These are phyloP conservation scores for Acanthornis magna DNA, from an alignment of 2,797 vertebrate genomes.

Conservation along the genomic window DNA sequence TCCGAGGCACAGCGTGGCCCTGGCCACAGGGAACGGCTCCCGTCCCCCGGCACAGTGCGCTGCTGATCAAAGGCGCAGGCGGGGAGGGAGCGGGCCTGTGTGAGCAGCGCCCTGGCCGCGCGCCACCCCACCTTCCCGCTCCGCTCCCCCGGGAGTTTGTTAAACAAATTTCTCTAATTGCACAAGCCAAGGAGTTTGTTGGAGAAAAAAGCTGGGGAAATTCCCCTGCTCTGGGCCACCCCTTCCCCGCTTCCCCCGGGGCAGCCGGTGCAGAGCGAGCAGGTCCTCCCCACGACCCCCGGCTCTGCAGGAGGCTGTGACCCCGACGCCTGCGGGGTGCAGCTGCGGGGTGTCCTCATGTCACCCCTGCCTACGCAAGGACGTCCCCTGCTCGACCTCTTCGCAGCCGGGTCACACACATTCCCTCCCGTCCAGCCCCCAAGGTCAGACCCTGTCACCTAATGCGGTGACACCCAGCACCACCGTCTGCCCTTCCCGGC, in stretches of 20 bases:
- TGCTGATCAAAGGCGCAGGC: constrained; percentile 22
- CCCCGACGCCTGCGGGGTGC: neutral
- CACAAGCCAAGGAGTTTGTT: constrained; percentile 28
- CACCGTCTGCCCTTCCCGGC: neutral
- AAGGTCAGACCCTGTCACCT: neutral
- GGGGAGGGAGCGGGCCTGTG: constrained; percentile 34
- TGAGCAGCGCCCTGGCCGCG: constrained; percentile 32
- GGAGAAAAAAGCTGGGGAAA: constrained; percentile 46
- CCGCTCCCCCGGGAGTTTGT: constrained; percentile 51
- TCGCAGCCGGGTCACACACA: neutral
- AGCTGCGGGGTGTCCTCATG: constrained; percentile 43
- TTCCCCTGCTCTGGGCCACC: constrained; percentile 46
- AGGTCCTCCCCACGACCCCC: neutral
- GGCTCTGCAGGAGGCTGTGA: neutral
- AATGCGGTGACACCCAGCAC: neutral
- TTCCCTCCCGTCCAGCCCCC: neutral
- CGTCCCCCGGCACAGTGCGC: neutral
- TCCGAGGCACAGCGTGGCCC: neutral
- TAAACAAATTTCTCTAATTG: constrained; percentile 67
- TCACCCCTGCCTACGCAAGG: neutral
- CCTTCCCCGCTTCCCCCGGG: constrained; percentile 24
- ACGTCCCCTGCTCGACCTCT: neutral
- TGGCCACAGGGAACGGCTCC: neutral
- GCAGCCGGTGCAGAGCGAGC: neutral
- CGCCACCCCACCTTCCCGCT: constrained; percentile 47